Conservation (phyloP, 2,888 invertebrate genomes). For the Lasioglossum figueresi region DNA sequence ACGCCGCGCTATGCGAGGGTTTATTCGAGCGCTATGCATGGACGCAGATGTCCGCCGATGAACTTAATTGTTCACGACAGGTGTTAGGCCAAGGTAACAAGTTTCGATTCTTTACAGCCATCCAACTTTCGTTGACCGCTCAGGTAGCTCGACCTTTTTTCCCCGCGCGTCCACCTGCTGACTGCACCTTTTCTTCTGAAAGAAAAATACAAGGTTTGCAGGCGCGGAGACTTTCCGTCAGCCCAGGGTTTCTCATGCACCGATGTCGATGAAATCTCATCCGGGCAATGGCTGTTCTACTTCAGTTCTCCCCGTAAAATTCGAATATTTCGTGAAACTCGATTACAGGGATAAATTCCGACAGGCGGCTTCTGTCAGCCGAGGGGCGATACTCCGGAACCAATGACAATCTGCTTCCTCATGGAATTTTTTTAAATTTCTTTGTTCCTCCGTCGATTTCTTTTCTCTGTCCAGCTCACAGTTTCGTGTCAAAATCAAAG, state of each 20-base stretch:
- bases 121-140: constrained; percentile 36
- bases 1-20: not conserved
- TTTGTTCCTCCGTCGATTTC: not conserved
- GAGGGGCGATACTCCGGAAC: not conserved
- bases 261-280: constrained; percentile 27
- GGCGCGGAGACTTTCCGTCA: not conserved
- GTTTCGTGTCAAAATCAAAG: too few species aligned
- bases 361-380: not conserved
- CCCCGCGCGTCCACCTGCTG: constrained; percentile 34
- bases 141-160: constrained; percentile 24
- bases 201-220: constrained; percentile 32
- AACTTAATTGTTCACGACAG: constrained; percentile 33
- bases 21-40: not conserved
- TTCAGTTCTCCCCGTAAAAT: not conserved
- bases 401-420: not conserved
- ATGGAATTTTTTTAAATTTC: not conserved
- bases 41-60: constrained; percentile 13
- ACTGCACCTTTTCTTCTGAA: constrained; percentile 16
- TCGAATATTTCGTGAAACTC: constrained; percentile 20
- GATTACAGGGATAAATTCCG: constrained; percentile 9
- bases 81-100: constrained; percentile 19
- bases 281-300: not conserved
- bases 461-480: not conserved
- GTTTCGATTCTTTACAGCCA: not conserved
- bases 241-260: not conserved